A percentile compares a stretch with the other conserved stretches of the same genome.
These are phyloP conservation scores for Tyto alba DNA, from an alignment of 2,113 vertebrate species.

Conservation along the genomic window DNA sequence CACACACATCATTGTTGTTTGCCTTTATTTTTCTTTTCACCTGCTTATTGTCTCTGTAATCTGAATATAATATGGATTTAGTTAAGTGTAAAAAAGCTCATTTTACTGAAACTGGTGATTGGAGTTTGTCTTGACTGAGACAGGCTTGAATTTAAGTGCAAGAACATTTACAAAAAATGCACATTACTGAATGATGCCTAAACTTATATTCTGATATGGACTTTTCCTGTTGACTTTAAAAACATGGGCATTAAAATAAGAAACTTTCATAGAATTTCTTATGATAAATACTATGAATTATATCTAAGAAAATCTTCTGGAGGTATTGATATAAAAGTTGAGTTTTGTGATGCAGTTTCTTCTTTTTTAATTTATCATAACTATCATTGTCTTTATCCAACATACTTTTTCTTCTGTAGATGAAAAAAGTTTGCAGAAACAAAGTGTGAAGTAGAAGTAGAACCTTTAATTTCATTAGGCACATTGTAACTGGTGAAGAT, in stretches of 20 bases:
- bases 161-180: neutral
- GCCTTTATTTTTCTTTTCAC: neutral
- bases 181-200: neutral
- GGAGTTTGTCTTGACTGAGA: neutral
- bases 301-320: neutral
- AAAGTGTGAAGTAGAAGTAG: conserved; percentile 49
- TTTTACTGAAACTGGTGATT: neutral
- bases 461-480: conserved; percentile 85
- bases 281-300: neutral
- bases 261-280: neutral
- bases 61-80: neutral
- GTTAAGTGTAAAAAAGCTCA: neutral
- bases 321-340: neutral
- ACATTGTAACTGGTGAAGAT: conserved; percentile 83
- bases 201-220: neutral
- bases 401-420: conserved; percentile 23
- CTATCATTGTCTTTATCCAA: neutral
- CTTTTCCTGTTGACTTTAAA: neutral
- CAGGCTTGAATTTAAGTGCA: neutral
- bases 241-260: neutral
- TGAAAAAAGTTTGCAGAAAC: conserved; percentile 63
- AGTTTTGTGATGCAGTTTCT: neutral
- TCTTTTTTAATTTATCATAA: neutral
- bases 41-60: neutral
- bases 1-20: neutral